phyloP scores from a whole-genome alignment of 2,888 invertebrate species.

The Conus canariensis region DNA sequence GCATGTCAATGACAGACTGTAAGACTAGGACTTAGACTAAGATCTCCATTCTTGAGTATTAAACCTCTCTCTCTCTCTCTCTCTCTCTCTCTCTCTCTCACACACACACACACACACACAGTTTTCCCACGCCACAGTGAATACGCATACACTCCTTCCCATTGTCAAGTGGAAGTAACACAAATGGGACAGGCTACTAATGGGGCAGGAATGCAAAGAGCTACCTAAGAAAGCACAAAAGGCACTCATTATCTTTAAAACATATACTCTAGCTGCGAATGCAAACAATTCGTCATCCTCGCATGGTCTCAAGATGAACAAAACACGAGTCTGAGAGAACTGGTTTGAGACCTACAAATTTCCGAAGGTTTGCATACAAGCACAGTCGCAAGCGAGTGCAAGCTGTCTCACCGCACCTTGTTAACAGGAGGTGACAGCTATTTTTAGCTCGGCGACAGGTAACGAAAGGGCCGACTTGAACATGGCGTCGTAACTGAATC shows the following conservation, averaged over 20 bases:
- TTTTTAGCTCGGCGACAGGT: conserved; percentile 16
- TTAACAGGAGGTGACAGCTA: background rate
- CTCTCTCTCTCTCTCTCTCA: too few species aligned
- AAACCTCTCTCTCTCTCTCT: too few species aligned
- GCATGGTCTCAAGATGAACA: background rate
- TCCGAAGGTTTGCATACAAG: background rate
- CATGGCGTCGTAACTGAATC: background rate
- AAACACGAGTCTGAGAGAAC: background rate
- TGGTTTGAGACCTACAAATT: background rate
- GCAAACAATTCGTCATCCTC: background rate
- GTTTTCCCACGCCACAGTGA: background rate
- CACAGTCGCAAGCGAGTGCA: background rate
- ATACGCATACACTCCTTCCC: background rate
- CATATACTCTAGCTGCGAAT: background rate
- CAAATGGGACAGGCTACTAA: background rate
- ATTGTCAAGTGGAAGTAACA: background rate
- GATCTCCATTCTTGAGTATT: too few species aligned
- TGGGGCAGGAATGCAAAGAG: conserved; percentile 7
- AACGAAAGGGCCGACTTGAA: background rate
- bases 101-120: too few species aligned
- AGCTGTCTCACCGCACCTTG: background rate
- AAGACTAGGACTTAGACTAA: too few species aligned
- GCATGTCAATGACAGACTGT: too few species aligned
- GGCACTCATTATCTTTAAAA: background rate
- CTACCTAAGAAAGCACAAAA: background rate